Conservation (phyloP, 2,888 invertebrate genomes). For the Sycophila texana region DNA sequence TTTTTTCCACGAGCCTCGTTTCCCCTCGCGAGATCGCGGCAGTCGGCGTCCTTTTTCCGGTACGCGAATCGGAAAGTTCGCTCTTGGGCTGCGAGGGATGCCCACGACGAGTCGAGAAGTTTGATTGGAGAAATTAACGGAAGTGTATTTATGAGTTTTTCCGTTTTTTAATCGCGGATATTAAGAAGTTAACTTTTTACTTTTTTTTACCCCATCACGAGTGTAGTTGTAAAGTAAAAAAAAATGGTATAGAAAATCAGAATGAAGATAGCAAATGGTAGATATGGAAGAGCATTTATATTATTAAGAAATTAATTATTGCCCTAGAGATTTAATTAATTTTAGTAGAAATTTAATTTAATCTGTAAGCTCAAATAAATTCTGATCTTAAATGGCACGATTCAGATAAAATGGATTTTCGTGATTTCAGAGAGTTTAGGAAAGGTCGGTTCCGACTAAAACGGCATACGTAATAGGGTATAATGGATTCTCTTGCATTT, state of each 20-base stretch:
- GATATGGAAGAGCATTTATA: too few relatives aligned
- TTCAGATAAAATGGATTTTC: conserved; percentile 42
- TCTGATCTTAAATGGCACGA: conserved; percentile 25
- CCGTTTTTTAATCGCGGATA: background rate
- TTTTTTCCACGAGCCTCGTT: conserved; percentile 18
- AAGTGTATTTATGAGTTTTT: too few relatives aligned
- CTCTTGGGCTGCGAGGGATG: background rate
- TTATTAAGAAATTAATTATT: too few relatives aligned
- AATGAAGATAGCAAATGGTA: too few relatives aligned
- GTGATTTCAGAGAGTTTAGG: conserved; percentile 46
- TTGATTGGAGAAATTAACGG: too few relatives aligned
- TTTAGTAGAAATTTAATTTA: too few relatives aligned
- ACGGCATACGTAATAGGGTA: conserved; percentile 53
- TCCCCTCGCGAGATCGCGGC: background rate
- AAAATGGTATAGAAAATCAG: too few relatives aligned
- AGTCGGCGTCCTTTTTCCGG: background rate
- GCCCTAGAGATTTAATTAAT: too few relatives aligned
- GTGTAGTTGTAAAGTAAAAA: background rate
- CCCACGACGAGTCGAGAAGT: background rate
- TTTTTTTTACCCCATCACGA: background rate
- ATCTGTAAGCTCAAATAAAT: background rate
- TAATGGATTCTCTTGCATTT: conserved; percentile 52
- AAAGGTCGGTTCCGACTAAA: conserved; percentile 49
- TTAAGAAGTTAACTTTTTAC: background rate
- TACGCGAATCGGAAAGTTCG: conserved; percentile 15